Evolutionary conservation across 1,140 invertebrate genomes (phyloP).

Genomic region (Camponotus floridanus): DNA sequence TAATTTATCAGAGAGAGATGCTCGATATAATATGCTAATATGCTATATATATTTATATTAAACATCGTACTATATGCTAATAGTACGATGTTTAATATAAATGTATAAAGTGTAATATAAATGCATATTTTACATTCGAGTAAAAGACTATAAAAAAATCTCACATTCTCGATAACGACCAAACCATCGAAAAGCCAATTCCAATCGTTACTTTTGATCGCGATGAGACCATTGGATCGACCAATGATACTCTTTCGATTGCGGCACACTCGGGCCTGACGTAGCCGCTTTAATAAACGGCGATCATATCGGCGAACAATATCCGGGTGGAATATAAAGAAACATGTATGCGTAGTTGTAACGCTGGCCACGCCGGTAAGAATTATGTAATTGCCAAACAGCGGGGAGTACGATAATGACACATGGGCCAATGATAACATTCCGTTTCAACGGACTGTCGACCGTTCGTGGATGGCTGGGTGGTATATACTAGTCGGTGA

Average conservation of each 20-base stretch:
- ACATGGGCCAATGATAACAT: conserved; percentile 82
- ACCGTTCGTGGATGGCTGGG: conserved; percentile 44
- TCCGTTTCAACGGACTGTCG: conserved; percentile 75
- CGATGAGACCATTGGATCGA: conserved; percentile 24
- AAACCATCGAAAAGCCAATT: conserved; percentile 22
- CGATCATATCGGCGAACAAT: conserved; percentile 57
- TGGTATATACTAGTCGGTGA: conserved; percentile 42
- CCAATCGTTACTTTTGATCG: conserved; percentile 48
- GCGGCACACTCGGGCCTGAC: conserved; percentile 18
- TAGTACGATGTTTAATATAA: background rate
- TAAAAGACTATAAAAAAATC: conserved; percentile 4
- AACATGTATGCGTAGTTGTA: conserved; percentile 52
- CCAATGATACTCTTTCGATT: conserved; percentile 46
- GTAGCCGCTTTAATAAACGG: conserved; percentile 63
- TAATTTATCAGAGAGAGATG: background rate
- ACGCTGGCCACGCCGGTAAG: conserved; percentile 70
- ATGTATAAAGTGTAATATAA: background rate
- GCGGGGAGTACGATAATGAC: conserved; percentile 79
- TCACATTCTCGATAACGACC: conserved; percentile 2
- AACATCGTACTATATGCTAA: no score
- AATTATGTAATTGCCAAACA: conserved; percentile 80
- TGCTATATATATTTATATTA: no score
- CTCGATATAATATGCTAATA: no score
- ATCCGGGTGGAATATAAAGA: conserved; percentile 55
- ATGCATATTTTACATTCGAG: background rate